Evolutionary conservation across 2,888 invertebrate species (phyloP), one percentile per base, ranked within the genome.

Genomic region (Willowsia nigromaculata): DNA sequence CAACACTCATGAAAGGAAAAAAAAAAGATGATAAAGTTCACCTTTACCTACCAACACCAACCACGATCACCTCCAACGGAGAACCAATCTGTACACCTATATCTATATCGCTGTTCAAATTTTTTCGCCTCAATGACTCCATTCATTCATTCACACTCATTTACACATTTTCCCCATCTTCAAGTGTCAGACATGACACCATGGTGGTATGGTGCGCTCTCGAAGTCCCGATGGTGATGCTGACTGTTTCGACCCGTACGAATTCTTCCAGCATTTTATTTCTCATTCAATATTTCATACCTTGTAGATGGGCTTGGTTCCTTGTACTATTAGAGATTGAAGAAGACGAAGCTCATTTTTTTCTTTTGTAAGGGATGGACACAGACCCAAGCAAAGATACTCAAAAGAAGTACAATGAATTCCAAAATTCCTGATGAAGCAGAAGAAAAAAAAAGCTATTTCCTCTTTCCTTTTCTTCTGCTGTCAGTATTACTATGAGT

Each of bases 141-240:
- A 59, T 81, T 81, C 81, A 81, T 62, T 40, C 78, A 78, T 53
- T 78, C 47, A 37, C 74, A 78, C 53, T 78, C 78, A 78, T 78
- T 78, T 15, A 78, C 78, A 53, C 78, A 53, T 78, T 78, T 78
- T 53, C 78, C 33, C 30, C 37, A 4, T 40, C 27, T 53, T 50
- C 30, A 80, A 80, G 76, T 76, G 76, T 76, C 76, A 76, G 76
- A 40, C 71, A 71, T 71, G 71, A 71, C 71, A 71, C 71, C 11
- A 43, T 22, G 43, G 71, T 43, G 71, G 43, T 22, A 22, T 65
- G 30, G n/a, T 62, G 33, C 15, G 15, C 25, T 25, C 1, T 62
- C 7, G 11, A 15, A n/a, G 7, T 18, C 30, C 13, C 6, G 33
- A 2, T 65, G n/a, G 33, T 37, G 18, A 71, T 27, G 74, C 25